Evolutionary conservation across 2,113 vertebrate species (phyloP).

Genomic region (Psittacula cyanocephala): DNA sequence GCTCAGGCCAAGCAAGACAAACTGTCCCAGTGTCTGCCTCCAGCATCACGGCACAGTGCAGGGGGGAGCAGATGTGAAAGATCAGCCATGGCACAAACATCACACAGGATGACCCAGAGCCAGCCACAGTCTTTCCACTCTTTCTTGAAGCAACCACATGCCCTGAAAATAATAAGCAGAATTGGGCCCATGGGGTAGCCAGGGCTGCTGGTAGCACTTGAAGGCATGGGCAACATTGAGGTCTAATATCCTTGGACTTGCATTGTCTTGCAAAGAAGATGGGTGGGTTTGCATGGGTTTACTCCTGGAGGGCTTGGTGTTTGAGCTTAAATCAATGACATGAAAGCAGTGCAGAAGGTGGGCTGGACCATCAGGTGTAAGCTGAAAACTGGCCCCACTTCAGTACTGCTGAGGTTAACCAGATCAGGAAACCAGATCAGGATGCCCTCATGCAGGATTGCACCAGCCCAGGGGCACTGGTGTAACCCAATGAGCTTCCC

Average conservation of each 20-base stretch:
- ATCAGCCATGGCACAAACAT: accelerated
- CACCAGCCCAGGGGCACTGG: neutral
- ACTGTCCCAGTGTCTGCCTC: neutral
- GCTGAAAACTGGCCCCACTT: neutral
- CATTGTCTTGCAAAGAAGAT: neutral
- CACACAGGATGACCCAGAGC: neutral
- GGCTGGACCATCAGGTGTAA: neutral
- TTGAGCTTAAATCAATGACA: neutral
- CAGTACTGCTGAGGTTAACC: neutral
- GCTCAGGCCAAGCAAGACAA: neutral
- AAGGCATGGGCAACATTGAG: neutral
- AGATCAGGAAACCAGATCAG: neutral
- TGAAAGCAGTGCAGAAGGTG: neutral
- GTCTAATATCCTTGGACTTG: neutral
- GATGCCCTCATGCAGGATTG: neutral
- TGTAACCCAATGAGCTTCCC: neutral
- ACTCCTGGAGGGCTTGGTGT: neutral
- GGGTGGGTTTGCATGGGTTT: neutral
- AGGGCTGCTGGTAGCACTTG: neutral
- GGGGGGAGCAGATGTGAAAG: neutral
- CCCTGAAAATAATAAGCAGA: neutral
- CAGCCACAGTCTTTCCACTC: neutral
- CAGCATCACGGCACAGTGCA: accelerated
- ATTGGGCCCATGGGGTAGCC: accelerated
- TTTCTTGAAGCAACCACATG: neutral